Evolutionary conservation across 2,113 vertebrate species (phyloP).

Genomic region (Montifringilla adamsi): DNA sequence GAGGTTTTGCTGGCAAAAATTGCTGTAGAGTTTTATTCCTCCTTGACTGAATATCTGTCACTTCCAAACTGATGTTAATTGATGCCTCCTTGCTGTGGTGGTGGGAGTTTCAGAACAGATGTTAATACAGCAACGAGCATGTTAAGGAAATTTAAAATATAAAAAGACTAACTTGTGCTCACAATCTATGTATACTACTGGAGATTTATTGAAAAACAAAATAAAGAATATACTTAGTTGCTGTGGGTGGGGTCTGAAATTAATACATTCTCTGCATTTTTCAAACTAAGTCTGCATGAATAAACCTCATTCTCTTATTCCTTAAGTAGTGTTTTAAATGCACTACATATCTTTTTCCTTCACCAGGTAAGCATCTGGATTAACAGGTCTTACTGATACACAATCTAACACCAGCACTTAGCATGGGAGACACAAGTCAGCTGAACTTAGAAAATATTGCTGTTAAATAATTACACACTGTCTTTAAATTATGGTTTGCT

Average conservation of each 20-base stretch:
- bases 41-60: constrained; percentile 56
- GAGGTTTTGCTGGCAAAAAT: constrained; percentile 50
- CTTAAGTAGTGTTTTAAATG: neutral
- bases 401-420: neutral
- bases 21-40: constrained; percentile 31
- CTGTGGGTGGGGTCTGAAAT: neutral
- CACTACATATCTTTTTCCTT: neutral
- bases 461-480: constrained; percentile 38
- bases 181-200: constrained; percentile 3
- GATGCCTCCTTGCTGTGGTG: constrained; percentile 35
- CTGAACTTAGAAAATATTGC: constrained; percentile 31
- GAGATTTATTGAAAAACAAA: constrained; percentile 33
- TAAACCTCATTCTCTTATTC: neutral
- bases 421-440: neutral
- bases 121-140: constrained; percentile 35
- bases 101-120: constrained; percentile 50
- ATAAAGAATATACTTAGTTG: constrained; percentile 11
- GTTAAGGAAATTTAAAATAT: constrained; percentile 36
- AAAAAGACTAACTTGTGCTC: constrained; percentile 34
- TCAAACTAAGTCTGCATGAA: neutral
- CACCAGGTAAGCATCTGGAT: neutral
- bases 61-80: constrained; percentile 57
- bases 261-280: neutral
- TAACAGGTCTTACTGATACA: neutral
- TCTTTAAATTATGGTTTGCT: constrained; percentile 41